Percentiles rank a stretch among this genome's conserved stretches.
Conservation (phyloP, 2,113 vertebrate genomes). For the Rutilus rutilus region DNA sequence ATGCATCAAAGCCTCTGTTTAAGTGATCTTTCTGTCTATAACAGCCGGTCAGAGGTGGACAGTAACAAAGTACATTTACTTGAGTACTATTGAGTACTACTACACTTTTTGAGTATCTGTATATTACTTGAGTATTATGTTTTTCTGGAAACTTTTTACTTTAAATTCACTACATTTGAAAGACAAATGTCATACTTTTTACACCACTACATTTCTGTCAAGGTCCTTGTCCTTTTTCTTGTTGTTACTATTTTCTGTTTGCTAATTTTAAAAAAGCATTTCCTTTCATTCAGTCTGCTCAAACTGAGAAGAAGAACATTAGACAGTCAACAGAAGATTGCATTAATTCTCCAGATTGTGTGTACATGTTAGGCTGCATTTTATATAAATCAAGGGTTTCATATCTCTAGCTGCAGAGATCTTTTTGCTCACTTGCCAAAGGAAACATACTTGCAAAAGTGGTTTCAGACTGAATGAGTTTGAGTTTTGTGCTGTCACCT, state of each 20-base stretch:
- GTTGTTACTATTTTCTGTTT: neutral
- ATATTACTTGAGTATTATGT: too few relatives aligned
- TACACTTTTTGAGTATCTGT: too few relatives aligned
- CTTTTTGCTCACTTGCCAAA: neutral
- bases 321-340: neutral
- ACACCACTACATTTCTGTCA: too few relatives aligned
- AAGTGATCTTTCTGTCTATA: neutral
- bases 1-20: neutral
- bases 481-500: neutral
- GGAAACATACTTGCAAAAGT: neutral
- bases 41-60: neutral
- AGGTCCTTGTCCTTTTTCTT: too few relatives aligned
- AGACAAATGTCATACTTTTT: too few relatives aligned
- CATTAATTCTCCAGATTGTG: neutral
- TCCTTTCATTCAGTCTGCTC: neutral
- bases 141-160: too few relatives aligned
- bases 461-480: neutral
- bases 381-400: neutral
- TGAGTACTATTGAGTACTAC: too few relatives aligned
- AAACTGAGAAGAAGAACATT: neutral
- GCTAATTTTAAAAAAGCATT: neutral
- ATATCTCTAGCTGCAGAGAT: neutral
- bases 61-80: too few relatives aligned
- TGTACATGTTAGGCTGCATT: neutral
- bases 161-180: too few relatives aligned